phyloP scores from a whole-genome alignment of 2,888 invertebrate genomes.

The Ceriagrion tenellum region DNA sequence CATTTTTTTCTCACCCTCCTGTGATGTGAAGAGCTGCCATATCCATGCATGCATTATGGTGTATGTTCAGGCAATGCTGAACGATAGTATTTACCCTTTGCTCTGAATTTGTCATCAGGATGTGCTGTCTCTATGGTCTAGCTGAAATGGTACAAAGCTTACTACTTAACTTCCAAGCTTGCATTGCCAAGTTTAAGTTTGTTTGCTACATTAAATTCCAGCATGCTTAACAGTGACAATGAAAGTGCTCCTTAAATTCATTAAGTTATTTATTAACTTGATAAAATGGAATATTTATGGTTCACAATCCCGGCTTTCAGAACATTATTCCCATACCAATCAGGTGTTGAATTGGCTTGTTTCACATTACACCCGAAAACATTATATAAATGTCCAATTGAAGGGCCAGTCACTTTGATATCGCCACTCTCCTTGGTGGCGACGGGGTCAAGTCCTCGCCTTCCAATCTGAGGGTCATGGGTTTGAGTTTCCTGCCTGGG shows the following conservation, averaged over 20 bases:
- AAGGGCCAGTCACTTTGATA: not conserved
- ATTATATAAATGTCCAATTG: not conserved
- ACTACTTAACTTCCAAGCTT: not conserved
- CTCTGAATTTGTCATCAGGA: not conserved
- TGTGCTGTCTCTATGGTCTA: not conserved
- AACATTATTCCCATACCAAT: not conserved
- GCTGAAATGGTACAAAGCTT: not conserved
- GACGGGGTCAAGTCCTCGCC: too few species aligned
- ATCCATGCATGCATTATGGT: not conserved
- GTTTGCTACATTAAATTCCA: not conserved
- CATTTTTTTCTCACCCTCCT: not conserved
- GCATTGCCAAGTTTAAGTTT: not conserved
- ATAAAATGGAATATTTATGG: not conserved
- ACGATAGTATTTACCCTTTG: not conserved
- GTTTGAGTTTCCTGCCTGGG: too few species aligned
- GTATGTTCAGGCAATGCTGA: not conserved
- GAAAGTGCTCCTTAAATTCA: not conserved
- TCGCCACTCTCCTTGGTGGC: too few species aligned
- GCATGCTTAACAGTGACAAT: not conserved
- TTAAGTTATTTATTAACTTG: not conserved
- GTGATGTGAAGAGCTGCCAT: not conserved
- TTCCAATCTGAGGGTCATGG: too few species aligned
- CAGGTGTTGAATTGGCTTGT: not conserved
- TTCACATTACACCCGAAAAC: not conserved
- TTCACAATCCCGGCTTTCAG: not conserved